Evolutionary conservation across 2,888 invertebrate genomes (phyloP), one percentile per base, ranked within the genome.

Genomic region (Heteromurus nitidus): DNA sequence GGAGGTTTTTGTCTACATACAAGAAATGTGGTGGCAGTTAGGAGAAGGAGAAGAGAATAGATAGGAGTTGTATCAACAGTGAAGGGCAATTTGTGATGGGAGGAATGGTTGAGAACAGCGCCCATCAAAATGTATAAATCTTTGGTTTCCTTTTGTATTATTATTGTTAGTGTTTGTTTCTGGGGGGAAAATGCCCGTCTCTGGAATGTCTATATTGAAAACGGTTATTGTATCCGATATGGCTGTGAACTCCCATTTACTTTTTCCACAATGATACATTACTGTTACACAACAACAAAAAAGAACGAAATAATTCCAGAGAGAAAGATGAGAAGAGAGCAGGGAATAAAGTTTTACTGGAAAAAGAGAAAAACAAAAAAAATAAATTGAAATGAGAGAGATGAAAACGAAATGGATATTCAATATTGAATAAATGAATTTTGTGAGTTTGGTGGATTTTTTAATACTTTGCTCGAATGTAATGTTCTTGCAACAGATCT

Each of bases 51-150:
- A n/a, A 28, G 20, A 50, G 20, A 47, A 55, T 36, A 36, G 68
- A 53, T 55, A 53, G 24, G 18, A 18, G 47, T 60, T 30, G 44
- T 24, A 55, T 36, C 55, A 58, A 30, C 36, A 64, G 53, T 73
- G 73, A 69, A 70, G 80, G 65, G 74, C 80, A 84, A 80, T 84
- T 84, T 84, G 82, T 84, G 80, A 82, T 76, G 62, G 44, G 58
- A 62, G 30, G 26, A 76, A 73, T 73, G 72, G 70, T 42, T 74
- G 70, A 73, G 72, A 68, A n/a, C n/a, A 77, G 42, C 31, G 70
- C 68, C 26, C 76, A 81, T 83, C 76, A 83, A 81, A 83, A 77
- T 77, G 64, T 83, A 81, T 74, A 74, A 74, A 74, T 74, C 74
- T 74, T 73, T 60, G 55, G 55, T 24, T 55, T 55, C 26, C 26